Conservation (phyloP, 1,140 invertebrate genomes). For the Drosophila littoralis region DNA sequence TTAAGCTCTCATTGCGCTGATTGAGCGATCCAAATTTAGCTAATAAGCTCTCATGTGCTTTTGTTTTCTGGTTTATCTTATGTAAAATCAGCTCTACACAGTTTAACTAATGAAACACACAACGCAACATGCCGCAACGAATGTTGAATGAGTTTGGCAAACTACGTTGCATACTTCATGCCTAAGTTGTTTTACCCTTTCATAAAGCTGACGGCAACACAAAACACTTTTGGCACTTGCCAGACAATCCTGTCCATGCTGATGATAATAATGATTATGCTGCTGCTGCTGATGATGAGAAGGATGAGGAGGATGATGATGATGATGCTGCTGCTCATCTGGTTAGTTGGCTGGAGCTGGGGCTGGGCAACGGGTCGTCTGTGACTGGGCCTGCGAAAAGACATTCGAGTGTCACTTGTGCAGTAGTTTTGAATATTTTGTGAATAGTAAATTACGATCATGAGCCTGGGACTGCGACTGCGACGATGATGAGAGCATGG, state of each 20-base stretch:
- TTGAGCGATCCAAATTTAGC: no score
- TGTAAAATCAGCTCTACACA: no score
- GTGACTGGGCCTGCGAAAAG: constrained; percentile 67
- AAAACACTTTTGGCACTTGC: constrained; percentile 73
- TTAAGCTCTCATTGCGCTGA: no score
- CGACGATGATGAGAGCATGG: constrained; percentile 33
- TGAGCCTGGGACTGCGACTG: constrained; percentile 31
- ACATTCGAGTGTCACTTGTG: constrained; percentile 80
- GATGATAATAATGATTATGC: constrained; percentile 6
- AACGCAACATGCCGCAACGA: not conserved
- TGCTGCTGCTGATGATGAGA: constrained; percentile 9
- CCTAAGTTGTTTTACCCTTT: constrained; percentile 8
- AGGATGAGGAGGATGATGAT: not conserved
- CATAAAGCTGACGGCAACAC: constrained; percentile 34
- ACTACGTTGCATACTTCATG: constrained; percentile 4
- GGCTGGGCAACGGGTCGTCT: constrained; percentile 12
- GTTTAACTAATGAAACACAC: not conserved
- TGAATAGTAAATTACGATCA: constrained; percentile 80
- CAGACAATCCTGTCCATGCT: constrained; percentile 48
- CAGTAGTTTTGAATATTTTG: constrained; percentile 80
- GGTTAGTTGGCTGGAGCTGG: constrained; percentile 5
- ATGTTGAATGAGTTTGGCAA: not conserved
- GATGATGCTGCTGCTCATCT: constrained; percentile 29
- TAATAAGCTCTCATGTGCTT: no score
- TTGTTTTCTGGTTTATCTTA: no score